Evolutionary conservation across 2,797 vertebrate species (phyloP).

Genomic region (Steatocranus sp.): DNA sequence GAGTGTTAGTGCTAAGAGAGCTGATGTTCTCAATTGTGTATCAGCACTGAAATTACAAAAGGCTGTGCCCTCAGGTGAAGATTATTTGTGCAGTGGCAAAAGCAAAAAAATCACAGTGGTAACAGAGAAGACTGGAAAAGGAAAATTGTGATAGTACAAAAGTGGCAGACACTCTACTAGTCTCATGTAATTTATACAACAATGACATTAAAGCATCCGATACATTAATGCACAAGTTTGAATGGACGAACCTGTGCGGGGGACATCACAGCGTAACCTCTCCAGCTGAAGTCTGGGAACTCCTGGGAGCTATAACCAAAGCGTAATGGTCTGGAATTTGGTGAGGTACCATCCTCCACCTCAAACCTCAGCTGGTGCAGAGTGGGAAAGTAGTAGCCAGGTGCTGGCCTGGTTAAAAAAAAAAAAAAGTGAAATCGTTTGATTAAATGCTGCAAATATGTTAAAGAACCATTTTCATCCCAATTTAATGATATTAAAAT

Average conservation of each 20-base stretch:
- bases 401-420: conserved; percentile 66
- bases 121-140: conserved; percentile 10
- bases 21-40: conserved; percentile 3
- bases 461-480: neutral
- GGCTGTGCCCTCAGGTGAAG: neutral
- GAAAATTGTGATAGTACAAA: neutral
- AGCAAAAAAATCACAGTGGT: conserved; percentile 15
- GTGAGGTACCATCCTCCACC: conserved; percentile 83
- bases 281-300: conserved; percentile 91
- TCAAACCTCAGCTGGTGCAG: conserved; percentile 91
- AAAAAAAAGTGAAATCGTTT: neutral
- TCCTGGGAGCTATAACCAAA: conserved; percentile 83
- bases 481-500: neutral
- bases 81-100: conserved; percentile 21
- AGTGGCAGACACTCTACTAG: neutral
- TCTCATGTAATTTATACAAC: neutral
- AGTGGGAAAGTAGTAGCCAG: conserved; percentile 82
- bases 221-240: neutral
- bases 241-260: conserved; percentile 79
- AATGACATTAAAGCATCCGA: neutral
- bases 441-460: neutral
- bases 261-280: conserved; percentile 87
- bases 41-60: conserved; percentile 5
- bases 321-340: conserved; percentile 74
- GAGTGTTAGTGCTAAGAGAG: conserved; percentile 66